Evolutionary conservation across 2,113 vertebrate species (phyloP).

Genomic region (Ciconia boyciana): DNA sequence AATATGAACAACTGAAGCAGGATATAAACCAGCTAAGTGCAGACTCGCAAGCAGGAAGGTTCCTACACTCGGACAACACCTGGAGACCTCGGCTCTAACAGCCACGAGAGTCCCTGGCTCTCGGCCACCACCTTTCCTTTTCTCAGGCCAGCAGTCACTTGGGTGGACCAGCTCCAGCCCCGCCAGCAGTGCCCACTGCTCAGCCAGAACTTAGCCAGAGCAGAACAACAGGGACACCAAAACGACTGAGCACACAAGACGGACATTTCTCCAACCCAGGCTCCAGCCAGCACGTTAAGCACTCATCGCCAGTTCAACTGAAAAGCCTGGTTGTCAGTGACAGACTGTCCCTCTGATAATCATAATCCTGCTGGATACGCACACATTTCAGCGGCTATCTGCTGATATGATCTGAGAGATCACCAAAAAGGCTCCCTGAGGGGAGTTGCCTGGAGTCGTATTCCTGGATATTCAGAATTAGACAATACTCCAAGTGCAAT

Average conservation of each 20-base stretch:
- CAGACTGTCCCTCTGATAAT: fast-evolving
- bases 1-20: not conserved
- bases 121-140: not conserved
- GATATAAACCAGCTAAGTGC: not conserved
- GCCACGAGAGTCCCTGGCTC: not conserved
- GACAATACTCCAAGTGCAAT: not conserved
- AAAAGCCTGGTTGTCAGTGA: not conserved
- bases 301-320: not conserved
- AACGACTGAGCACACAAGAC: fast-evolving
- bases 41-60: not conserved
- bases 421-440: not conserved
- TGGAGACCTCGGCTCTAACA: not conserved
- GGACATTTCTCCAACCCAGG: not conserved
- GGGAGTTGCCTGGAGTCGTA: not conserved
- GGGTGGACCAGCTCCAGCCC: not conserved
- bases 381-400: fast-evolving
- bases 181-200: not conserved
- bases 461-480: not conserved
- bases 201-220: not conserved
- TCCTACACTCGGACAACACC: not conserved
- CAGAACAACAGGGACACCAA: not conserved
- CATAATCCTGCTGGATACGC: not conserved
- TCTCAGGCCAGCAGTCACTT: not conserved
- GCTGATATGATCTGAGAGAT: not conserved
- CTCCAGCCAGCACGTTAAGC: not conserved